These are phyloP conservation scores for Acleris laterana DNA, from an alignment of 2,888 invertebrate species.

Conservation along the genomic window DNA sequence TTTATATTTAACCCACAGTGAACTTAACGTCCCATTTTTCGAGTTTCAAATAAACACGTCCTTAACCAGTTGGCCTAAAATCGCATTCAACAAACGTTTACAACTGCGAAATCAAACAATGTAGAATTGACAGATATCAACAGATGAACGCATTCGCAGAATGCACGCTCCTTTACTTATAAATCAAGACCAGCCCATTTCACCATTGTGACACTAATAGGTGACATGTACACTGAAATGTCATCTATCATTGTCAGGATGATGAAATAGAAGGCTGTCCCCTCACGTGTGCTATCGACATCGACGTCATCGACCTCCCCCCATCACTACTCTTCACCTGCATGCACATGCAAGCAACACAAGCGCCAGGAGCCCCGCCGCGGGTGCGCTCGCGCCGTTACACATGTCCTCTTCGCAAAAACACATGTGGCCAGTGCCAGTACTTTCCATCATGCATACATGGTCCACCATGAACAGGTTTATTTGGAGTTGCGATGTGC, in stretches of 20 bases:
- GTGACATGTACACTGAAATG: too few relatives aligned
- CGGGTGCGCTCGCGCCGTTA: conserved; percentile 82
- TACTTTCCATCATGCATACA: conserved; percentile 99
- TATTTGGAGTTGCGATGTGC: conserved; percentile 96
- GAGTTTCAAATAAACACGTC: too few relatives aligned
- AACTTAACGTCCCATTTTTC: too few relatives aligned
- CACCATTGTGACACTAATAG: background rate
- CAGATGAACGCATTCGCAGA: too few relatives aligned
- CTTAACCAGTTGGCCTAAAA: too few relatives aligned
- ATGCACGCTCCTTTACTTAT: background rate
- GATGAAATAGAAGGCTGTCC: too few relatives aligned
- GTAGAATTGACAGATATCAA: too few relatives aligned
- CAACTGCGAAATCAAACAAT: too few relatives aligned
- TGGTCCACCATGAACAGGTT: conserved; percentile 99
- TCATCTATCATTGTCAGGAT: background rate
- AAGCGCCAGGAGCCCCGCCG: conserved; percentile 61
- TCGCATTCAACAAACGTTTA: too few relatives aligned
- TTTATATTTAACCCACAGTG: too few relatives aligned
- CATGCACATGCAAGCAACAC: conserved; percentile 76
- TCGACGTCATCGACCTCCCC: conserved; percentile 20
- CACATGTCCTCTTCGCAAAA: conserved; percentile 99
- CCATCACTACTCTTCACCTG: conserved; percentile 71
- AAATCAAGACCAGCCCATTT: background rate
- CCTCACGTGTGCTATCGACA: conserved; percentile 1
- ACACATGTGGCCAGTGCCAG: conserved; percentile 98